A percentile compares a stretch with the other conserved stretches of the same genome.
Evolutionary conservation across 2,113 vertebrate genomes (phyloP).

Genomic region (Lathamus discolor): DNA sequence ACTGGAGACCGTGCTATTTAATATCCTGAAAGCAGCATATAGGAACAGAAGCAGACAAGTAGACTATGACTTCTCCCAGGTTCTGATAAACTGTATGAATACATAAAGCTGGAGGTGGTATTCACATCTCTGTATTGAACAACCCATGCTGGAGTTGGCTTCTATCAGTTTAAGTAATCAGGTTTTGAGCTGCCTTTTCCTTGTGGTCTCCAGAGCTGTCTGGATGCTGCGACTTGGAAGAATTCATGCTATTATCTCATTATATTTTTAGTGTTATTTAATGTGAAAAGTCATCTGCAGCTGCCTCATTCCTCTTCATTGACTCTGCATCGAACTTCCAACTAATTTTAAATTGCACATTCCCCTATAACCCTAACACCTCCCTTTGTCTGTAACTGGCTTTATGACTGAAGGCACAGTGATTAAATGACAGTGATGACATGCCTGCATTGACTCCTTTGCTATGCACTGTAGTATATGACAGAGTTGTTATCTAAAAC

Average conservation of each 20-base stretch:
- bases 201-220: not conserved
- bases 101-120: not conserved
- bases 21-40: not conserved
- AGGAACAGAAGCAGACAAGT: not conserved
- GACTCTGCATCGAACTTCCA: not conserved
- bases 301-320: not conserved
- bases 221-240: not conserved
- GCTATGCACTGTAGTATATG: not conserved
- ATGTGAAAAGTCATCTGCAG: not conserved
- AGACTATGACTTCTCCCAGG: not conserved
- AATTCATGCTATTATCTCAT: not conserved
- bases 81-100: not conserved
- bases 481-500: not conserved
- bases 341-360: not conserved
- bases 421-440: constrained; percentile 20
- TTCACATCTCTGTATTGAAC: not conserved
- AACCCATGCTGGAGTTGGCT: not conserved
- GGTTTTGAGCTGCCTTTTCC: not conserved
- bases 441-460: not conserved
- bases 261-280: not conserved
- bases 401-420: not conserved
- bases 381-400: not conserved
- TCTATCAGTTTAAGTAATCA: not conserved
- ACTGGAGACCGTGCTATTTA: not conserved
- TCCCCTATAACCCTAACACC: not conserved